A percentile compares a stretch with the other conserved stretches of the same genome.
Conservation (phyloP, 2,113 vertebrate species). For the Aegotheles bennettii region DNA sequence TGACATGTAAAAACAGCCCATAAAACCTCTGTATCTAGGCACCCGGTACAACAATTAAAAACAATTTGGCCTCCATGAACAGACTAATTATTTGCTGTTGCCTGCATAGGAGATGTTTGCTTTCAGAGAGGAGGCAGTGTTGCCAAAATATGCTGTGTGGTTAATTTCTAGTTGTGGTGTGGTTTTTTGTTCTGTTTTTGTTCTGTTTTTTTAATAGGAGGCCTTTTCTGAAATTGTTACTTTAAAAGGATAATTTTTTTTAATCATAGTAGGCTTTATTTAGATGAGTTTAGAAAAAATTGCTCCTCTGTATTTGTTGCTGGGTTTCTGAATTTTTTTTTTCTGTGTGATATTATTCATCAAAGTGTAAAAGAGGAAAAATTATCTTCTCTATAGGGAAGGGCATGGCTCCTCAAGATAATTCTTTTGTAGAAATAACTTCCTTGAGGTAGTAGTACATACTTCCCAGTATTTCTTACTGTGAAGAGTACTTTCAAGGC, state of each 20-base stretch:
- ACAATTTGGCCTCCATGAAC: not conserved
- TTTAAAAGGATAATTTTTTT: not conserved
- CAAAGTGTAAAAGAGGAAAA: not conserved
- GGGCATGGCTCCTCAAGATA: not conserved
- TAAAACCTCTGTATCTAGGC: slow-evolving; percentile 7
- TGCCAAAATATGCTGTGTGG: not conserved
- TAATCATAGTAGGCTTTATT: not conserved
- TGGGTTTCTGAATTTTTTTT: not conserved
- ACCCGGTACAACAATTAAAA: not conserved
- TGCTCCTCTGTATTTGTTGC: not conserved
- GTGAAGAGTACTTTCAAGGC: not conserved
- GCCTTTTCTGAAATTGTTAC: not conserved
- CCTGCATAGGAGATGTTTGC: not conserved
- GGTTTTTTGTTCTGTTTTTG: not conserved
- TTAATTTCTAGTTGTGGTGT: not conserved
- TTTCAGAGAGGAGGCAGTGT: not conserved
- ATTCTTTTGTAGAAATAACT: not conserved
- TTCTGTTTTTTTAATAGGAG: not conserved
- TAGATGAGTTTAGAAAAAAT: not conserved
- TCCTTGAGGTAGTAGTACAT: not conserved
- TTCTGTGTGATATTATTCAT: not conserved
- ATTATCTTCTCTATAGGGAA: not conserved
- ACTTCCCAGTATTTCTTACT: not conserved
- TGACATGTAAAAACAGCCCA: not conserved
- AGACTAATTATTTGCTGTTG: not conserved